Conservation (phyloP, 2,888 invertebrate genomes). For the Heteromurus nitidus region DNA sequence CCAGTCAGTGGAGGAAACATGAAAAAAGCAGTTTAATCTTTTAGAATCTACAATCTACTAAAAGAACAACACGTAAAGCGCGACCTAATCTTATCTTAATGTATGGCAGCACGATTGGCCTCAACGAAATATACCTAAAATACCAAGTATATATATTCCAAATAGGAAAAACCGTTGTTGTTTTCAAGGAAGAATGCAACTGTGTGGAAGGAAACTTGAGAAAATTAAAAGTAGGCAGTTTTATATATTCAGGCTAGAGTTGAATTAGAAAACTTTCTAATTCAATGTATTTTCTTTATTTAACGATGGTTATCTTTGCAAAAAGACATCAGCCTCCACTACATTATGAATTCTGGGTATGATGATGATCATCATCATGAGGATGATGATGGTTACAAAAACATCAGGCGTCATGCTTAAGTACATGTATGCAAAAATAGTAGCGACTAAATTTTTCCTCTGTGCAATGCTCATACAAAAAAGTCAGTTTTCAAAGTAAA, state of each 20-base stretch:
- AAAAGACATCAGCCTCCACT: not conserved
- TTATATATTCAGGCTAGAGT: too few relatives aligned
- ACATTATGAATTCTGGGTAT: conserved; percentile 12
- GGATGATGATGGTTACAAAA: not conserved
- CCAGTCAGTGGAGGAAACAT: conserved; percentile 29
- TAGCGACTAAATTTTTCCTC: too few relatives aligned
- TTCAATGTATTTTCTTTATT: not conserved
- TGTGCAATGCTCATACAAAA: too few relatives aligned
- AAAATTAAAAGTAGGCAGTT: too few relatives aligned
- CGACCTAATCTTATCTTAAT: conserved; percentile 31
- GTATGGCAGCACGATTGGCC: not conserved
- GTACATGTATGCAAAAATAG: too few relatives aligned
- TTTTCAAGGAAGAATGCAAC: too few relatives aligned
- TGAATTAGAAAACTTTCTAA: not conserved
- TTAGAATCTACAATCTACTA: conserved; percentile 9
- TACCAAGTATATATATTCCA: too few relatives aligned
- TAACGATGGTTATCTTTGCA: not conserved
- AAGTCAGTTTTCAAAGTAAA: too few relatives aligned
- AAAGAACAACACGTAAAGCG: not conserved
- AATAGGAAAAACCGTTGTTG: too few relatives aligned
- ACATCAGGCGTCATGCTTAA: not conserved
- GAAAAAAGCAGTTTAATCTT: conserved; percentile 36
- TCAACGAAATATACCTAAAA: conserved; percentile 17
- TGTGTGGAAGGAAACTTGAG: too few relatives aligned
- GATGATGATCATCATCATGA: too few relatives aligned